Evolutionary conservation across 2,888 invertebrate genomes (phyloP), one percentile per base, ranked within the genome.

Genomic region (Drosophila tripunctata): DNA sequence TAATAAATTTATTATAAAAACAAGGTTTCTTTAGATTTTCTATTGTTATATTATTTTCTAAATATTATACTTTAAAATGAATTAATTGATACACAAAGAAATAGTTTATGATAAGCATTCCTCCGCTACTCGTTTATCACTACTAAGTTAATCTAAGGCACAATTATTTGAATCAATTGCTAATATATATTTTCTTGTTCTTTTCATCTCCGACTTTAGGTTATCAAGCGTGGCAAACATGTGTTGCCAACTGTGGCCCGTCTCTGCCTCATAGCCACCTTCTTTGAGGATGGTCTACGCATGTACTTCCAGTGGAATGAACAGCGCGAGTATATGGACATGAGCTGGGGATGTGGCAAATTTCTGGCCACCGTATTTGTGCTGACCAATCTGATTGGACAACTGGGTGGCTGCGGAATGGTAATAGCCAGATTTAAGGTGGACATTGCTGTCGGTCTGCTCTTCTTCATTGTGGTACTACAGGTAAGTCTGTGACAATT

Each of bases 261-360:
- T 72, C 93, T 99, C 67, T 99, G 99, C 92, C 94, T 99, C 65
- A 98, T 99, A 90, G 98, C 98, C 84, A 99, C 99, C 84, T 99
- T 99, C 93, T 93, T 99, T 69, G 99, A 99, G 92, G 99, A 99
- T 93, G 99, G 99, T 1, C 93, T 99, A 64, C 95, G 99, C 67
- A 99, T 99, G 99, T 99, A 98, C 96, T 96, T 97, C 89, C 99
- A 99, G 92, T 99, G 99, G 99, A 94, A 94, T 54, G 98, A 99
- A 89, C 99, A 99, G 91, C 93, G 98, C 38, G 98, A 98, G 91
- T 99, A 98, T 91, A 99, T 99, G 97, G 96, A 98, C 91, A 95
- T 96, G 93, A 97, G 97, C 10, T 99, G 99, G 99, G 95, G 96
- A 41, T 98, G 99, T 92, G 99, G 99, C 40, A 95, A 95, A 78